Base-by-base conservation (phyloP, 1,140 invertebrate species). In the Bacillus rossius region DNA sequence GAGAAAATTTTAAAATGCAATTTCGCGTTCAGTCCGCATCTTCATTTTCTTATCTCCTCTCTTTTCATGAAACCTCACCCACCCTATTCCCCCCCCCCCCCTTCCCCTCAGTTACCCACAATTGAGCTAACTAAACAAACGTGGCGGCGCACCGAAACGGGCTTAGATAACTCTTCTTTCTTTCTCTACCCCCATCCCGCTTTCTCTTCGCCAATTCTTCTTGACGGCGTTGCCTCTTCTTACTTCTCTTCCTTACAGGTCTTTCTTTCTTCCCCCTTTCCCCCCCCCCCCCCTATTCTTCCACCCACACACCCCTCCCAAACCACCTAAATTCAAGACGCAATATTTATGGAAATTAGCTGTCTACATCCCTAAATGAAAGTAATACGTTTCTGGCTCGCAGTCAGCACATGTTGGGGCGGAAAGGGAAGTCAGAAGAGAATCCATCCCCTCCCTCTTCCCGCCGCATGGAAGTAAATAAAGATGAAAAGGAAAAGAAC, bases 261-360 rank as follows among this genome's bases (percentile, higher is more conserved):
- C 14, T 20, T 22, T 48, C 14, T 2, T 17, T 50, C 37, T 50
- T 50, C 48, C 37, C 34, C 25, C 25, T 25, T 50, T 50, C 42
- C 17, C 8, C 42, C 42, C 3, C 48, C 2, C 20, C 23, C 48
- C 23, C 17, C 16, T 23, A n/a, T 16, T 8, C 48, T 1, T 34
- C 23, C 48, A 13, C 17, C 16, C 37, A n/a, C 14, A 29, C 19
- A 22, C 48, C 48, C 37, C 48, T 19, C 37, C 37, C 25, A 22
- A 22, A 29, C 48, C 48, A 19, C 25, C 37, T 50, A 50, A 50
- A 50, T 50, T 50, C 23, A 29, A 50, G 48, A 29, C 48, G 37
- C 48, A 50, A 50, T 50, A 50, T 50, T 50, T 50, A 50, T 50
- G 48, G 48, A 50, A 50, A 50, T 50, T 50, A 50, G 48, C 48